Conservation (phyloP, 2,113 vertebrate genomes). For the Cettia cetti region DNA sequence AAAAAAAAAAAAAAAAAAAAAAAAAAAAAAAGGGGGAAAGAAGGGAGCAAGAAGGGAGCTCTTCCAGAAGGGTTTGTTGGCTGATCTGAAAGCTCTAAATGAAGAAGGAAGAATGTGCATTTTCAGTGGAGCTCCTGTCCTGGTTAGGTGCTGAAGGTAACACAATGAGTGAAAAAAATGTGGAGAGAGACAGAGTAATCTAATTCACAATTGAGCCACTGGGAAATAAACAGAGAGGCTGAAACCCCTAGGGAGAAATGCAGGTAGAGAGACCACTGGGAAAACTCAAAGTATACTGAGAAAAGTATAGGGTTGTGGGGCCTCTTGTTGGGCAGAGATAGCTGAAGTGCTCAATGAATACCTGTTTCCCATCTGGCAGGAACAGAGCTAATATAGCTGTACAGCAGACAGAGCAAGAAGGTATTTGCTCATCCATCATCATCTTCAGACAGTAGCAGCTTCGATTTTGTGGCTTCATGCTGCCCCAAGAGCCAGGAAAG, state of each 20-base stretch:
- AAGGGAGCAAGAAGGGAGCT: background rate
- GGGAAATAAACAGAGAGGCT: background rate
- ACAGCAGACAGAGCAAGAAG: background rate
- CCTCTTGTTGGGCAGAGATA: background rate
- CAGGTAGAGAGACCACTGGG: background rate
- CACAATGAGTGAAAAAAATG: background rate
- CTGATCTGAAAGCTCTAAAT: background rate
- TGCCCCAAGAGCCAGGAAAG: background rate
- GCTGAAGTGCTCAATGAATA: background rate
- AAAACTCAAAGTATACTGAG: background rate
- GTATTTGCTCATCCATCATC: background rate
- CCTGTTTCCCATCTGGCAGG: background rate
- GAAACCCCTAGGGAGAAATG: background rate
- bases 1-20: no score
- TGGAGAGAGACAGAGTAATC: background rate
- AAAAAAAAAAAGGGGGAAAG: background rate
- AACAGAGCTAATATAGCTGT: background rate
- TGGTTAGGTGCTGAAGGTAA: background rate
- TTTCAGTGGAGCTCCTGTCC: background rate
- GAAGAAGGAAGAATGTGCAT: background rate
- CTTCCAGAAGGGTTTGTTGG: background rate
- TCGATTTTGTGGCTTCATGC: background rate
- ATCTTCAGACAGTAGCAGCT: background rate
- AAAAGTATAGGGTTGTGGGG: fast-evolving
- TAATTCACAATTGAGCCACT: background rate